Conservation (phyloP, 2,888 invertebrate species). For the Cosmia trapezina region DNA sequence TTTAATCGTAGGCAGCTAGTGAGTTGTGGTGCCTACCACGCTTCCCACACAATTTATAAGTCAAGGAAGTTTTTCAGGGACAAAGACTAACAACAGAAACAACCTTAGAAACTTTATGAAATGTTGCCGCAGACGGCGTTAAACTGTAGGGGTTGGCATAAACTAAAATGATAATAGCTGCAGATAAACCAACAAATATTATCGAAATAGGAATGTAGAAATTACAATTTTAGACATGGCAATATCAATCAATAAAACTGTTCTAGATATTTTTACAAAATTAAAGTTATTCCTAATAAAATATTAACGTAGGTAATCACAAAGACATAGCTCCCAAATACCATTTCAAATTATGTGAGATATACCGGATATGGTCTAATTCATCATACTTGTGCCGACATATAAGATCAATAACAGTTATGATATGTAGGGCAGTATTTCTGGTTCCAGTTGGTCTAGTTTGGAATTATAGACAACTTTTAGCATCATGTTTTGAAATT, state of each 20-base stretch:
- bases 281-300: not conserved
- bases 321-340: not conserved
- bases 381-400: slow-evolving; percentile 1
- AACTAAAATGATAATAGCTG: not conserved
- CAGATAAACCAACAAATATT: not conserved
- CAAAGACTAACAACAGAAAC: slow-evolving; percentile 46
- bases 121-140: slow-evolving; percentile 7
- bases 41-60: slow-evolving; percentile 24
- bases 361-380: not conserved
- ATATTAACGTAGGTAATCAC: not conserved
- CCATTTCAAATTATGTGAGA: slow-evolving; percentile 7
- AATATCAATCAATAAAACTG: not conserved
- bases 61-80: slow-evolving; percentile 46
- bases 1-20: not conserved
- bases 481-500: slow-evolving; percentile 17
- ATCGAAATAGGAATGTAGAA: not conserved
- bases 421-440: slow-evolving; percentile 49
- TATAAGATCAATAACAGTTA: slow-evolving; percentile 45
- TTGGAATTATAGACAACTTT: slow-evolving; percentile 15
- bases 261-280: not conserved
- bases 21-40: not conserved
- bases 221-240: not conserved
- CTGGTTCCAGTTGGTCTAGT: slow-evolving; percentile 29
- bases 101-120: slow-evolving; percentile 31
- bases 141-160: slow-evolving; percentile 2